A percentile compares a stretch with the other conserved stretches of the same genome.
These are phyloP conservation scores for Girardinus metallicus DNA, from an alignment of 2,797 vertebrate genomes.

Conservation along the genomic window DNA sequence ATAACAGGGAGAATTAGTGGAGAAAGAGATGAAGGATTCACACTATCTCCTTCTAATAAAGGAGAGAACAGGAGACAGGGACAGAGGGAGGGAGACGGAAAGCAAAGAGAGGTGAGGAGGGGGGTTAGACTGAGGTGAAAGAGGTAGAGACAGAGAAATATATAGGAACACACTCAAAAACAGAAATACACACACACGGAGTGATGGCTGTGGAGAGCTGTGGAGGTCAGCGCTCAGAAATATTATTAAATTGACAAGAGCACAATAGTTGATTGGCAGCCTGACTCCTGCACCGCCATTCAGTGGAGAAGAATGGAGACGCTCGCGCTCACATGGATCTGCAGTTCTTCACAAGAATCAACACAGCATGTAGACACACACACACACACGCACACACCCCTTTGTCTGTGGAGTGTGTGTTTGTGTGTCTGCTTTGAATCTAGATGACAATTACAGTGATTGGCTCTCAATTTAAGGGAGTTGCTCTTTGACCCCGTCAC, in stretches of 20 bases:
- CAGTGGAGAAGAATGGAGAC: slow-evolving; percentile 66
- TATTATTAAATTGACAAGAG: slow-evolving; percentile 82
- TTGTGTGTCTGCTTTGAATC: slow-evolving; percentile 70
- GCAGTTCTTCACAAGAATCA: slow-evolving; percentile 58
- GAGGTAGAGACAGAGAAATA: slow-evolving; percentile 70
- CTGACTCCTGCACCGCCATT: slow-evolving; percentile 72
- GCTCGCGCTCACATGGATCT: slow-evolving; percentile 45
- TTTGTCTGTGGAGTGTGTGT: slow-evolving; percentile 55
- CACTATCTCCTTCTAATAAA: slow-evolving; percentile 83
- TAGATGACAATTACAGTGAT: slow-evolving; percentile 82
- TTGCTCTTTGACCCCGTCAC: slow-evolving; percentile 78
- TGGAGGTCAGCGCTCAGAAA: slow-evolving; percentile 76
- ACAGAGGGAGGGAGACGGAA: slow-evolving; percentile 50
- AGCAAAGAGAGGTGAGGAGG: slow-evolving; percentile 19
- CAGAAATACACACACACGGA: slow-evolving; percentile 39
- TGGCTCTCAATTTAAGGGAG: slow-evolving; percentile 77
- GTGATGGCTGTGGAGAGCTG: slow-evolving; percentile 48
- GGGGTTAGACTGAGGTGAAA: slow-evolving; percentile 72
- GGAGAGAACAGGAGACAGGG: slow-evolving; percentile 75
- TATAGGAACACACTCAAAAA: slow-evolving; percentile 58
- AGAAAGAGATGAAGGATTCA: slow-evolving; percentile 81
- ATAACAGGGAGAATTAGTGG: slow-evolving; percentile 79
- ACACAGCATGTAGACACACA: slow-evolving; percentile 44
- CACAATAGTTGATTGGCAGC: slow-evolving; percentile 80
- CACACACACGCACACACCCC: slow-evolving; percentile 13